Evolutionary conservation across 2,113 vertebrate species (phyloP).

Genomic region (Ictidomys tridecemlineatus): DNA sequence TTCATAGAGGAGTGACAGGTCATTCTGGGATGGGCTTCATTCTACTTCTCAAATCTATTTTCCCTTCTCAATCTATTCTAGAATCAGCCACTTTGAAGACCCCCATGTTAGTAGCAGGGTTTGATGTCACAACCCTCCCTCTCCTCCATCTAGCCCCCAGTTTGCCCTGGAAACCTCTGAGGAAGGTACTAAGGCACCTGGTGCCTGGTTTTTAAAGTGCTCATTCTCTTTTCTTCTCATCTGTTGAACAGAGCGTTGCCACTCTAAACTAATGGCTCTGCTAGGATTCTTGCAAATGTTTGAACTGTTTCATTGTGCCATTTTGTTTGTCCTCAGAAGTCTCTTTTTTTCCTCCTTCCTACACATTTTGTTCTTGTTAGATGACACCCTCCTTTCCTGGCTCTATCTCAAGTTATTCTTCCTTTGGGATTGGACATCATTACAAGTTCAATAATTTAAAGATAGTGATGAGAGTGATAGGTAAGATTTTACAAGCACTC

Average conservation of each 20-base stretch:
- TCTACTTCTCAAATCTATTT: slow-evolving; percentile 35
- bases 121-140: not conserved
- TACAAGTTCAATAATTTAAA: not conserved
- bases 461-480: not conserved
- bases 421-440: not conserved
- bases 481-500: not conserved
- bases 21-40: not conserved
- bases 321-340: not conserved
- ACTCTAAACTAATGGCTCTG: not conserved
- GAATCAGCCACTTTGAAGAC: slow-evolving; percentile 39
- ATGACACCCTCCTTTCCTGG: not conserved
- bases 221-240: not conserved
- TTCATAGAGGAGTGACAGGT: slow-evolving; percentile 11
- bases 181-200: not conserved
- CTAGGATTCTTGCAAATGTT: not conserved
- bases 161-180: not conserved
- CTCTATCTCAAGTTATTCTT: not conserved
- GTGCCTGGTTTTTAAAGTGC: not conserved
- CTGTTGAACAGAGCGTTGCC: not conserved
- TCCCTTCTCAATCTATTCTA: not conserved
- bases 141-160: too few relatives aligned
- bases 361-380: not conserved
- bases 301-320: not conserved
- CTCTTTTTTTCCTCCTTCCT: not conserved
- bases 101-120: not conserved